Base-by-base conservation (phyloP, 1,140 invertebrate species). In the Ceratina calcarata region DNA sequence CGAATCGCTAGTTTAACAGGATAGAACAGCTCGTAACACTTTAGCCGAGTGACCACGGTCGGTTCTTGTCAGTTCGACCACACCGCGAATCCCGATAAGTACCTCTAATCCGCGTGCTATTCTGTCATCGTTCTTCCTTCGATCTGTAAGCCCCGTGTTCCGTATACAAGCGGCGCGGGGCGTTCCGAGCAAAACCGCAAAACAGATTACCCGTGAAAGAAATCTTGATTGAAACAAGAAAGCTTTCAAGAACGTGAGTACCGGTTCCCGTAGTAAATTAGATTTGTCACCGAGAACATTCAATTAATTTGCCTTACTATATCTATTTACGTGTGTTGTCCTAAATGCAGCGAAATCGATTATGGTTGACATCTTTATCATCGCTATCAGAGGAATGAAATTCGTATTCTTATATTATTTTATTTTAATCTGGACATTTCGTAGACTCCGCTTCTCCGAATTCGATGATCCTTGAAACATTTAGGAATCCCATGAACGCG, bases 21-120 rank as follows among this genome's bases (percentile, higher is more conserved):
- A n/a, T 4, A 49, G 32, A 61, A 61, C 20, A 72, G 20, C 51
- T 65, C 64, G 73, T 57, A 66, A 66, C 67, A 3, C 66, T 68
- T 68, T 55, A 8, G 24, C 16, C 1, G 16, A 69, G 27, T 8
- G 49, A 53, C 16, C 66, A 18, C 18, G n/a, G 67, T 20, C 18
- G 67, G 20, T 53, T 32, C 15, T 55, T 32, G 18, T 18, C 67
- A 15, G 45, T 69, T 69, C 37, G 69, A 61, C 55, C 69, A 32
- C 32, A 24, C 45, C 45, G 18, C 69, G 69, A 71, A 71, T 71
- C 69, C 69, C 57, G 32, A 60, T 49, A 49, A 71, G 60, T 71
- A 71, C 69, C 16, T 32, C 3, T 71, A 49, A 71, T 71, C 69
- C 69, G 32, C 10, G 15, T 8, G 20, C 53, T 13, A 37, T 16